These are phyloP conservation scores for Phortica okadai DNA, from an alignment of 2,888 invertebrate species.

Conservation along the genomic window DNA sequence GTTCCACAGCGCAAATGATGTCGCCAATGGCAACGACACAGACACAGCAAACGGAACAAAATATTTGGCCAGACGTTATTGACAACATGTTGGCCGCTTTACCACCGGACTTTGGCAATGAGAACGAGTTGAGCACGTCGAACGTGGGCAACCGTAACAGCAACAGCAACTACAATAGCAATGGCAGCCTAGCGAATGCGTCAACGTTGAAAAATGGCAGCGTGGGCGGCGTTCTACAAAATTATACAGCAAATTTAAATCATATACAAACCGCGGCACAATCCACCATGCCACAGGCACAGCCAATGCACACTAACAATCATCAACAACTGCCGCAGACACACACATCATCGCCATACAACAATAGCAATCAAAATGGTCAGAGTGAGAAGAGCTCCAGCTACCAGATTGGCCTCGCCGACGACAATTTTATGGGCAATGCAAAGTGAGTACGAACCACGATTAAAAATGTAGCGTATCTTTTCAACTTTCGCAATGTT, in stretches of 20 bases:
- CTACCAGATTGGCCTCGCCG: slow-evolving; percentile 67
- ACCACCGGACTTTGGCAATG: slow-evolving; percentile 19
- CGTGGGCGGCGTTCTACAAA: background rate
- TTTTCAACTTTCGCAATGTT: slow-evolving; percentile 2
- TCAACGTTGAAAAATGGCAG: background rate
- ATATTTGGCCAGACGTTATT: slow-evolving; percentile 55
- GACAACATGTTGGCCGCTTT: slow-evolving; percentile 47
- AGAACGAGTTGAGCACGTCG: slow-evolving; percentile 22
- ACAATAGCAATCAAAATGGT: slow-evolving; percentile 49
- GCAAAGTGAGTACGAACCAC: slow-evolving; percentile 61
- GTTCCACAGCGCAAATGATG: slow-evolving; percentile 58
- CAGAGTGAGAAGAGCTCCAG: slow-evolving; percentile 68
- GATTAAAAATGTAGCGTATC: background rate
- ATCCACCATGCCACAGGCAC: background rate
- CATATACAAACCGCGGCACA: slow-evolving; percentile 14
- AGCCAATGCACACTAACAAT: slow-evolving; percentile 37
- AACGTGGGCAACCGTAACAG: slow-evolving; percentile 33
- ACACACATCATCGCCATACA: slow-evolving; percentile 27
- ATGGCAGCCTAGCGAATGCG: slow-evolving; percentile 11
- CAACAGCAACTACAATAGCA: slow-evolving; percentile 1
- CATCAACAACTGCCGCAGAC: slow-evolving; percentile 41
- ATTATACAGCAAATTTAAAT: background rate
- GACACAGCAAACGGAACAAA: background rate
- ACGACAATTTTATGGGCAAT: slow-evolving; percentile 68
- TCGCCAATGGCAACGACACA: slow-evolving; percentile 47